A percentile compares a stretch with the other conserved stretches of the same genome.
Evolutionary conservation across 2,888 invertebrate species (phyloP).

Genomic region (Trichogramma dendrolimi): DNA sequence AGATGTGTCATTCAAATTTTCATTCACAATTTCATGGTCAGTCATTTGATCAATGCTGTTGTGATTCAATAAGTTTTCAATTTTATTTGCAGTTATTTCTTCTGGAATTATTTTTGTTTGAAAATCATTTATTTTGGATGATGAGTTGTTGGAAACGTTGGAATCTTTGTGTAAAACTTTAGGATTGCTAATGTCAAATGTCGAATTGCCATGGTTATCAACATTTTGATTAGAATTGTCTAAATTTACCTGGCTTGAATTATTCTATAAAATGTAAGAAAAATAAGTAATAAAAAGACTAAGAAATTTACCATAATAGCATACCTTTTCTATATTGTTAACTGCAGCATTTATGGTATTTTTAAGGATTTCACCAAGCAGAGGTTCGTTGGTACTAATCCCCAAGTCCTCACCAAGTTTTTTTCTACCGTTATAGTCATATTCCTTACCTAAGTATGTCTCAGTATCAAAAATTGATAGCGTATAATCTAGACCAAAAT

Average conservation of each 20-base stretch:
- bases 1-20: too few relatives aligned
- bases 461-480: constrained; percentile 78
- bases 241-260: constrained; percentile 38
- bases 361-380: constrained; percentile 48
- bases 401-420: constrained; percentile 50
- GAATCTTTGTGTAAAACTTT: constrained; percentile 42
- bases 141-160: constrained; percentile 11
- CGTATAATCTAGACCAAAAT: constrained; percentile 74
- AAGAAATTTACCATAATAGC: constrained; percentile 2
- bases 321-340: constrained; percentile 43
- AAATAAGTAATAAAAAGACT: constrained; percentile 6
- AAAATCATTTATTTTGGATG: too few relatives aligned
- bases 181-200: constrained; percentile 46
- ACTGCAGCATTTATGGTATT: constrained; percentile 46
- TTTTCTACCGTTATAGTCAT: constrained; percentile 59
- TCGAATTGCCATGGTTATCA: constrained; percentile 43
- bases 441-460: constrained; percentile 65
- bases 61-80: too few relatives aligned
- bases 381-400: constrained; percentile 45
- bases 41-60: too few relatives aligned
- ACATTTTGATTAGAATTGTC: constrained; percentile 38
- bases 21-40: too few relatives aligned
- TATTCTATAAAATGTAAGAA: constrained; percentile 36
- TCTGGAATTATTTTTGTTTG: too few relatives aligned
- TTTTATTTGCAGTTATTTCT: too few relatives aligned